Conservation (phyloP, 1,140 invertebrate species). For the Drosophila mauritiana region DNA sequence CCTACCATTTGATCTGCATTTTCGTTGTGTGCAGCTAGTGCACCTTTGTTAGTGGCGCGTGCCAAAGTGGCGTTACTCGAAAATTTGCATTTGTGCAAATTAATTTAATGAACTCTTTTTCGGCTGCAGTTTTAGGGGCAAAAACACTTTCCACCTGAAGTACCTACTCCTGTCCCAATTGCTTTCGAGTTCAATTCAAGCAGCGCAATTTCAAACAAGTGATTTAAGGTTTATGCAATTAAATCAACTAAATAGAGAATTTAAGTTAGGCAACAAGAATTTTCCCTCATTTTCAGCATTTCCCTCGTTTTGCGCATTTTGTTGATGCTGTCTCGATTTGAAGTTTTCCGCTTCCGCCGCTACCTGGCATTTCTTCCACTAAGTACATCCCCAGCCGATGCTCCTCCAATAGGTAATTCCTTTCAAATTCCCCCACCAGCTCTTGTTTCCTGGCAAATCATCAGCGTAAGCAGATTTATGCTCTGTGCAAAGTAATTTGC, state of each 20-base stretch:
- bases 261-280: constrained; percentile 12
- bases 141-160: constrained; percentile 30
- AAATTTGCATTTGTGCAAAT: constrained; percentile 82
- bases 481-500: constrained; percentile 40
- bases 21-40: constrained; percentile 32
- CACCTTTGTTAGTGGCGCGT: constrained; percentile 59
- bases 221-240: neutral
- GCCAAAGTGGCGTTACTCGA: constrained; percentile 74
- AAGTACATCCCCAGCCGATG: constrained; percentile 21
- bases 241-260: neutral
- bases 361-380: constrained; percentile 36
- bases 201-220: constrained; percentile 23
- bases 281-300: constrained; percentile 5
- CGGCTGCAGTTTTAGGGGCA: constrained; percentile 63
- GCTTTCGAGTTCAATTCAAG: constrained; percentile 45
- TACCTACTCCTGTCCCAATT: constrained; percentile 40
- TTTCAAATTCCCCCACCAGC: neutral
- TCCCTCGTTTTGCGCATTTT: neutral
- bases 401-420: constrained; percentile 24
- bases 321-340: constrained; percentile 27
- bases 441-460: constrained; percentile 25
- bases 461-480: constrained; percentile 66
- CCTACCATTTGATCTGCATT: neutral
- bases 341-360: constrained; percentile 12
- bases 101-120: constrained; percentile 81